Base-by-base conservation (phyloP, 2,888 invertebrate species). In the Nineta flava region DNA sequence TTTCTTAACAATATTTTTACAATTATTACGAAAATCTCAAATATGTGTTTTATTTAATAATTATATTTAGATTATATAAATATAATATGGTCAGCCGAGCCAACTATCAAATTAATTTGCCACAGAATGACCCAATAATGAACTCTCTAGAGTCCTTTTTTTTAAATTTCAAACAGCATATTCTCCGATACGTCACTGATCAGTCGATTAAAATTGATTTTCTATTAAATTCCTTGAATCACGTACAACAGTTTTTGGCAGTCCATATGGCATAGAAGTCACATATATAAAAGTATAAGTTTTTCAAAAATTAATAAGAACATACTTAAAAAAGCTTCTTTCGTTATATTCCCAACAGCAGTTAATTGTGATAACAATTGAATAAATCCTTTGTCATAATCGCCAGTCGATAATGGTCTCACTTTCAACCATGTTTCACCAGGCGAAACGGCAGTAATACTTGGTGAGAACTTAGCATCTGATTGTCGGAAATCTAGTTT, bases 361-460 rank as follows among this genome's bases (percentile, higher is more conserved):
- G 94, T 94, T 38, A 95, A 71, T 64, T 95, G 91, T 3, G 80
- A 71, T 9, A 95, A 70, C 47, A 94, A 68, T 57, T 85, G 75
- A 49, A 90, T 63, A 61, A 86, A 92, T 0, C 92, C 93, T 68
- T 81, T 84, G 56, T 87, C 83, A 65, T 79, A 92, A 62, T 94
- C 93, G 1, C 75, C 76, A 46, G 82, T 70, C 62, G 81, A 79
- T 16, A 94, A 69, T 0, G 93, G 90, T 55, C 93, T 74, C 21
- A 93, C 79, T 10, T 78, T 66, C 59, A 93, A 74, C 75, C 83
- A 83, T 15, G 74, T 64, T 58, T 83, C 83, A 2, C 87, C 87
- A 1, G 88, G 86, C 52, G 74, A 68, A 5, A 73, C 70, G 13
- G 82, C 81, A 50, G 79, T 79, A 53, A 87, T 80, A 51, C 73